Evolutionary conservation across 2,113 vertebrate species (phyloP).

Genomic region (Pelecanus crispus): DNA sequence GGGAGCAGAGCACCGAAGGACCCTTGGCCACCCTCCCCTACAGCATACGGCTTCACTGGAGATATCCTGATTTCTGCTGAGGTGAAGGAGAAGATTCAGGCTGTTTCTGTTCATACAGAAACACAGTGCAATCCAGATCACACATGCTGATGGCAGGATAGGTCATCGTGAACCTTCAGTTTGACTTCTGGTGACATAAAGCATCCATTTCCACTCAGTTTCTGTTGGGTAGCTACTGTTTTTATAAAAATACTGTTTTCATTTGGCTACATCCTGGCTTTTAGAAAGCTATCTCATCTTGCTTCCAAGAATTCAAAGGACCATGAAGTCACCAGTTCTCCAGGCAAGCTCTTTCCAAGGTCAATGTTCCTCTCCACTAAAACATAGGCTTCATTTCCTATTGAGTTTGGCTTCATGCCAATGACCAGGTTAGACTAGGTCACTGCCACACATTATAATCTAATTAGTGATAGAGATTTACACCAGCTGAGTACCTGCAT

Average conservation of each 20-base stretch:
- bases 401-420: background rate
- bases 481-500: background rate
- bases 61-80: background rate
- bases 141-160: background rate
- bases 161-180: background rate
- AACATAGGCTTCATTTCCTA: background rate
- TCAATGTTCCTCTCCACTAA: background rate
- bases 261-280: background rate
- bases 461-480: background rate
- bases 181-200: background rate
- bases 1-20: background rate
- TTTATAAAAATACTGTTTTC: background rate
- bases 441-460: background rate
- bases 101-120: background rate
- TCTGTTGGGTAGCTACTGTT: background rate
- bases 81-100: background rate
- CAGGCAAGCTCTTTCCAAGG: background rate
- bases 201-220: fast-evolving
- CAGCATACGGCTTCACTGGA: background rate
- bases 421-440: background rate
- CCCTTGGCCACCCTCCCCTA: background rate
- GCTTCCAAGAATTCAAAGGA: background rate
- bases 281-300: background rate
- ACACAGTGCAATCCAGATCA: background rate
- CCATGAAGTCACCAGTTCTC: background rate